Conservation (phyloP, 2,888 invertebrate genomes). For the Sicus ferrugineus region DNA sequence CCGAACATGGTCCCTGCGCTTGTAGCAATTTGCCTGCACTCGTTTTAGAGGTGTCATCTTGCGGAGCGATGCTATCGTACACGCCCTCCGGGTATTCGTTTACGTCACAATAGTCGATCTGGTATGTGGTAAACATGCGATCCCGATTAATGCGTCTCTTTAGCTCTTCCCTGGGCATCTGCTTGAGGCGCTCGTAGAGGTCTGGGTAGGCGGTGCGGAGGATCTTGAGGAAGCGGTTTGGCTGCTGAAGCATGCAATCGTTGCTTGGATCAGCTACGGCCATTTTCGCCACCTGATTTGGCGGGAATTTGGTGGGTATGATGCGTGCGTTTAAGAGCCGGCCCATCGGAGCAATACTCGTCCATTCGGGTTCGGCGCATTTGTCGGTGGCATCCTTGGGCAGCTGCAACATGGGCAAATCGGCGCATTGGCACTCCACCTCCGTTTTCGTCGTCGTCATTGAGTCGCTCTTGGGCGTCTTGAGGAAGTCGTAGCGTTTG, state of each 20-base stretch:
- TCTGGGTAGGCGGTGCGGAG: slow-evolving; percentile 66
- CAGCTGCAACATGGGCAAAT: slow-evolving; percentile 45
- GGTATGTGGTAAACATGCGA: slow-evolving; percentile 69
- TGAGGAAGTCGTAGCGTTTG: slow-evolving; percentile 55
- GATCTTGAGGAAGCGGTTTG: slow-evolving; percentile 60
- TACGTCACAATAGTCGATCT: slow-evolving; percentile 67
- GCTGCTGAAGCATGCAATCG: slow-evolving; percentile 55
- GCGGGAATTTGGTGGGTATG: slow-evolving; percentile 52
- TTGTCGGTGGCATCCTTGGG: slow-evolving; percentile 47
- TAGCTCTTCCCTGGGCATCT: slow-evolving; percentile 66
- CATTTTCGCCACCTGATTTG: slow-evolving; percentile 49
- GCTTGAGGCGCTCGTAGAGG: slow-evolving; percentile 67
- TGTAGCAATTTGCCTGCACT: slow-evolving; percentile 46
- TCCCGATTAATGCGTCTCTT: slow-evolving; percentile 67
- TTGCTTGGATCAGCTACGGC: slow-evolving; percentile 43
- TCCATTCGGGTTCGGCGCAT: slow-evolving; percentile 56
- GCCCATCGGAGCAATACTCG: slow-evolving; percentile 60
- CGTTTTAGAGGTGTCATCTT: slow-evolving; percentile 48
- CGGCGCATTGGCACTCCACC: slow-evolving; percentile 52
- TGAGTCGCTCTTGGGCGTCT: slow-evolving; percentile 6
- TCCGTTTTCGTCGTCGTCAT: slow-evolving; percentile 28
- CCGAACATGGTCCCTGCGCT: slow-evolving; percentile 50
- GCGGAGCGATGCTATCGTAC: slow-evolving; percentile 52
- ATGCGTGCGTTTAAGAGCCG: slow-evolving; percentile 56
- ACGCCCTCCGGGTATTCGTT: slow-evolving; percentile 59